These are phyloP conservation scores for Rana temporaria DNA, from an alignment of 2,113 vertebrate species.

Conservation along the genomic window DNA sequence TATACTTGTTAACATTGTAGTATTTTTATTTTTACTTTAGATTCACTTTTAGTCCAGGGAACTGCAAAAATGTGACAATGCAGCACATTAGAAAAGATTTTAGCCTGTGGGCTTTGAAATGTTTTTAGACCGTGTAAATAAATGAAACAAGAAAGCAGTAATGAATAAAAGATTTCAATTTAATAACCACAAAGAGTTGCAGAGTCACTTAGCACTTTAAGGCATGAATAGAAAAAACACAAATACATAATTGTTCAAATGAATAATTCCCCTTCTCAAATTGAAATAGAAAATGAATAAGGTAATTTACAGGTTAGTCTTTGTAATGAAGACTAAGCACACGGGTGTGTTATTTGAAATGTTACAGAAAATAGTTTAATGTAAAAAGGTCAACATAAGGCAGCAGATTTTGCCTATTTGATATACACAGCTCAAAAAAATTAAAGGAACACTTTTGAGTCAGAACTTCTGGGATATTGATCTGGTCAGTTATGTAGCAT, in stretches of 20 bases:
- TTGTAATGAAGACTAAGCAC: neutral
- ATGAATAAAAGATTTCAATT: conserved; percentile 44
- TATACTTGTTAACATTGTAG: too few species aligned
- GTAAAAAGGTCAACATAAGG: too few species aligned
- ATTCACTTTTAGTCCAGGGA: neutral
- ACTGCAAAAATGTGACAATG: neutral
- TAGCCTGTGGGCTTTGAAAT: conserved; percentile 1
- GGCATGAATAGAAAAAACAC: neutral
- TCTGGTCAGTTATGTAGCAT: too few species aligned
- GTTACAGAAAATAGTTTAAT: too few species aligned
- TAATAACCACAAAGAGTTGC: conserved; percentile 26
- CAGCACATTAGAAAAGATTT: neutral
- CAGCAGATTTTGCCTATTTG: too few species aligned
- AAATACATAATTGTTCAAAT: conserved; percentile 30
- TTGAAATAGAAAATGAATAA: neutral
- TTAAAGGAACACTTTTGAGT: too few species aligned
- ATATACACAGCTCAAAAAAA: too few species aligned
- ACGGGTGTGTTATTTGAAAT: too few species aligned
- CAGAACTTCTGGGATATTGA: too few species aligned
- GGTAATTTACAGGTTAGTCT: too few species aligned
- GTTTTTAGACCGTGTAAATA: conserved; percentile 18
- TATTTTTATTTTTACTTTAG: neutral
- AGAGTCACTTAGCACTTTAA: conserved; percentile 30
- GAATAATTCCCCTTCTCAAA: neutral
- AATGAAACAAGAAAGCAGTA: conserved; percentile 19